Conservation (phyloP, 2,797 vertebrate genomes). For the Lagorchestes hirsutus region DNA sequence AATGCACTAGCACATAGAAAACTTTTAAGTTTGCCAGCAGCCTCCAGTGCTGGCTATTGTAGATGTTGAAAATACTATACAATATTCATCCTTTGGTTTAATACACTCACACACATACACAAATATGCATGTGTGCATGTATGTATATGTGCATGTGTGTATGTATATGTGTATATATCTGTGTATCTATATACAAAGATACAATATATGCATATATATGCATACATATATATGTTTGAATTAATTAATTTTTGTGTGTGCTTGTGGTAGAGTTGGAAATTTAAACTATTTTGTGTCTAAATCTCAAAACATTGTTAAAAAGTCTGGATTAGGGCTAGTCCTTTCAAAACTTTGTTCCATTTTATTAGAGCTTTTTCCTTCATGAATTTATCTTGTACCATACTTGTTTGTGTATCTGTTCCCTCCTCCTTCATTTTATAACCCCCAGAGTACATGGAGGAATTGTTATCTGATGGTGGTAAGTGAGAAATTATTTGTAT, state of each 20-base stretch:
- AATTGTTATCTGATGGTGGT: neutral
- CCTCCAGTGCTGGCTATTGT: neutral
- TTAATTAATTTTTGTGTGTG: neutral
- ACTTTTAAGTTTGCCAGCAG: neutral
- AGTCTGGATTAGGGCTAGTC: neutral
- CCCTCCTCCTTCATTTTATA: neutral
- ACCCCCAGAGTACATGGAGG: neutral
- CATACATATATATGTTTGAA: neutral
- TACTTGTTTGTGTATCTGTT: neutral
- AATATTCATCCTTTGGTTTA: neutral
- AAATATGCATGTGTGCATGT: neutral
- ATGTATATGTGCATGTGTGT: neutral
- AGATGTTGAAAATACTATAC: neutral
- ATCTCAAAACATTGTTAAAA: neutral
- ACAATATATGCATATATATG: too few relatives aligned
- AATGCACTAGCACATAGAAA: neutral
- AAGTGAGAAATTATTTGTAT: neutral
- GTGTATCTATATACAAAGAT: too few relatives aligned
- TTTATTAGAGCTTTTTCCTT: neutral
- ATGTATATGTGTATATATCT: neutral
- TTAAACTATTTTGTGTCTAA: neutral
- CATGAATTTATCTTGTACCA: neutral
- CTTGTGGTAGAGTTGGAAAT: neutral
- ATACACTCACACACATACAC: neutral
- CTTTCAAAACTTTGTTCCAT: neutral